phyloP scores from a whole-genome alignment of 2,888 invertebrate species.

The Caenorhabditis auriculariae region DNA sequence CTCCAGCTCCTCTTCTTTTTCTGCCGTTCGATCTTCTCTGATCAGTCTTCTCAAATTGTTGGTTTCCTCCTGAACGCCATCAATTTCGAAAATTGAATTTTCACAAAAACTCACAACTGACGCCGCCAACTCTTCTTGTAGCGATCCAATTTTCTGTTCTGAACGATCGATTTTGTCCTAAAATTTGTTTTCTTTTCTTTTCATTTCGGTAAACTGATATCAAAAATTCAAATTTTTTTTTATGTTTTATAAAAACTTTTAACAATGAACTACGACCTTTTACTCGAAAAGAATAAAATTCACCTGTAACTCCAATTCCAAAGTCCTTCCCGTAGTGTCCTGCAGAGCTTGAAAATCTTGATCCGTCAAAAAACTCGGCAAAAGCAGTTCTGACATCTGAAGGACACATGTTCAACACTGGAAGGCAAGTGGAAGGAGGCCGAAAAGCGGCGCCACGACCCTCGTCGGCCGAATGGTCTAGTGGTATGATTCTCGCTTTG shows the following conservation, averaged over 20 bases:
- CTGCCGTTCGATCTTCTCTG: constrained; percentile 31
- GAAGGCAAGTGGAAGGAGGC: no score
- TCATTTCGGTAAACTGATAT: no score
- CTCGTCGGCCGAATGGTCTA: constrained; percentile 52
- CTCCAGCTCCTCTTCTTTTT: constrained; percentile 56
- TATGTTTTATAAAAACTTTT: no score
- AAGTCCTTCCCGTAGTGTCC: constrained; percentile 10
- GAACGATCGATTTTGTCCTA: constrained; percentile 8
- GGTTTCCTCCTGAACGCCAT: constrained; percentile 30
- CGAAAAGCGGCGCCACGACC: no score
- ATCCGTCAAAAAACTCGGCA: constrained; percentile 11
- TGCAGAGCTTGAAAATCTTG: constrained; percentile 8
- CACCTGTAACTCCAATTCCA: no score
- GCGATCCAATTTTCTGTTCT: constrained; percentile 4
- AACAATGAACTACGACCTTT: no score
- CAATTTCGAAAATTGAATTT: no score
- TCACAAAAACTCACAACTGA: constrained; percentile 6
- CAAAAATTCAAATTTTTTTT: no score
- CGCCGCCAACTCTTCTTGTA: constrained; percentile 15
- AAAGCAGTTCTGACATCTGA: constrained; percentile 13
- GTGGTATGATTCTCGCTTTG: constrained; percentile 64
- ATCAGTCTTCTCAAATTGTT: constrained; percentile 16
- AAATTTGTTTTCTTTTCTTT: constrained; percentile 5
- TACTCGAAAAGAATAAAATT: no score
- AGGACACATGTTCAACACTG: no score